phyloP scores from a whole-genome alignment of 2,797 vertebrate species.

The Pteropus rufus region DNA sequence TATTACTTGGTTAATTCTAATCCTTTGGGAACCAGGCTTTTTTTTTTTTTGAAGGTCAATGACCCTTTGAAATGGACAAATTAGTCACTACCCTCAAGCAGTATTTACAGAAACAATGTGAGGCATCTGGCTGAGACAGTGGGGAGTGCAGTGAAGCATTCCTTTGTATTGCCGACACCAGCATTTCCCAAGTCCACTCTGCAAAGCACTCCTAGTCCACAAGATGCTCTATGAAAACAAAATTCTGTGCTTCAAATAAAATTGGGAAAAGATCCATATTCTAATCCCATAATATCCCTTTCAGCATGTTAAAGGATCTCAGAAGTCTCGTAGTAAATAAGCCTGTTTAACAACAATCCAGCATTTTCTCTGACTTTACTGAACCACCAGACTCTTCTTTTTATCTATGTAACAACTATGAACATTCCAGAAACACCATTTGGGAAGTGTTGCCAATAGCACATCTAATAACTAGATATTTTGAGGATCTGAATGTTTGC shows the following conservation, averaged over 20 bases:
- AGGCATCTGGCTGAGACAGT: conserved; percentile 64
- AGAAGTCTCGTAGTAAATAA: conserved; percentile 23
- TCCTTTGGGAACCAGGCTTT: neutral
- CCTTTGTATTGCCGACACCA: conserved; percentile 61
- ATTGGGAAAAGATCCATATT: conserved; percentile 11
- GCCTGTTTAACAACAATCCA: neutral
- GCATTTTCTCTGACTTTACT: conserved; percentile 24
- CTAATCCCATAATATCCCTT: neutral
- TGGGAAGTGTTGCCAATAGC: neutral
- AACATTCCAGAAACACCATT: neutral
- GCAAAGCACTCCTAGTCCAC: neutral
- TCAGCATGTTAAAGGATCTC: neutral
- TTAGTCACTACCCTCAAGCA: conserved; percentile 69
- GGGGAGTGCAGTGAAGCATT: conserved; percentile 57
- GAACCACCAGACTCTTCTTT: neutral
- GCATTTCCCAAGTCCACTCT: conserved; percentile 54
- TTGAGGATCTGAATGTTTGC: neutral
- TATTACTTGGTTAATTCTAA: conserved; percentile 60
- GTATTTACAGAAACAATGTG: conserved; percentile 70
- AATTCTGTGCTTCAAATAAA: conserved; percentile 38
- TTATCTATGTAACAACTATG: neutral
- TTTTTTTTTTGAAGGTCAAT: conserved; percentile 48
- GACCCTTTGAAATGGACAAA: conserved; percentile 66
- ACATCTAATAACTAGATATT: neutral
- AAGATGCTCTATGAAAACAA: conserved; percentile 64